Conservation (phyloP, 2,888 invertebrate species). For the Callimorpha dominula region DNA sequence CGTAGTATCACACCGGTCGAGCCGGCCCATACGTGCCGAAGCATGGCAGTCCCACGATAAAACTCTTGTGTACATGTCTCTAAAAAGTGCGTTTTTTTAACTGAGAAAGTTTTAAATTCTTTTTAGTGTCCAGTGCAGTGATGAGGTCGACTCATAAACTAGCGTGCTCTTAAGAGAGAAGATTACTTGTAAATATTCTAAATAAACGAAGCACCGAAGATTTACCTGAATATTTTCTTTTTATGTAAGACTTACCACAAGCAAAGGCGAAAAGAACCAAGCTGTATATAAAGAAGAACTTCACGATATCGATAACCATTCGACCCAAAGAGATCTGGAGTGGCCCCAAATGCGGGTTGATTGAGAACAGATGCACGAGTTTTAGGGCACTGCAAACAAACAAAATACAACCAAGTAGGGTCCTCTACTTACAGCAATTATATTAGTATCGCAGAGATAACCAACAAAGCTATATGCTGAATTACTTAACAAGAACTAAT, state of each 20-base stretch:
- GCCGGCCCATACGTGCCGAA: too few species aligned
- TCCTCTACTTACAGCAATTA: not conserved
- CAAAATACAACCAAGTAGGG: not conserved
- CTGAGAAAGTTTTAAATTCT: too few species aligned
- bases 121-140: too few species aligned
- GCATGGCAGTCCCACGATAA: too few species aligned
- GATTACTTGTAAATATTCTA: not conserved
- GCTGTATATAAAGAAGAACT: slow-evolving; percentile 96
- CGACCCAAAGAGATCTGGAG: slow-evolving; percentile 96
- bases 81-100: too few species aligned
- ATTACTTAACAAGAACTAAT: not conserved
- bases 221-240: not conserved
- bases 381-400: slow-evolving; percentile 91
- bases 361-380: slow-evolving; percentile 96
- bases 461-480: not conserved
- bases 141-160: not conserved
- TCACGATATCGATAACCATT: slow-evolving; percentile 96
- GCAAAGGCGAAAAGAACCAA: slow-evolving; percentile 96
- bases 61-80: too few species aligned
- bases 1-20: too few species aligned
- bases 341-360: slow-evolving; percentile 97
- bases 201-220: too few species aligned
- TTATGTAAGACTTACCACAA: slow-evolving; percentile 88
- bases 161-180: not conserved
- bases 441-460: not conserved